These are phyloP conservation scores for Drosophila carrolli DNA, from an alignment of 1,140 invertebrate genomes.

Conservation along the genomic window DNA sequence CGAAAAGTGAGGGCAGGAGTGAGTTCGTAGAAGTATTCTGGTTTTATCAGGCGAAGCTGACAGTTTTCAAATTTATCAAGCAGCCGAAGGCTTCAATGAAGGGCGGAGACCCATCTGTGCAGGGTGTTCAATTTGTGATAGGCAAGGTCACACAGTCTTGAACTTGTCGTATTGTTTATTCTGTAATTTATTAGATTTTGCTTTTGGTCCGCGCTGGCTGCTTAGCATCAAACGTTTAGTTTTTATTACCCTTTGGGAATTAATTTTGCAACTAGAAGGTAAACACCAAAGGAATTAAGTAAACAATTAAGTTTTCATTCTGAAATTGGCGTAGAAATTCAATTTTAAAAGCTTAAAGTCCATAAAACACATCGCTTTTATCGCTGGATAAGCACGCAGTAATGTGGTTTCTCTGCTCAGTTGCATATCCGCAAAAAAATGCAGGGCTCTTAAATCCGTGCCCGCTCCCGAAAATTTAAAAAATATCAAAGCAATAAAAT, in stretches of 20 bases:
- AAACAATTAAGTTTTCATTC: constrained; percentile 66
- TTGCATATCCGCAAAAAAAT: constrained; percentile 18
- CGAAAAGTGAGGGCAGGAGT: constrained; percentile 13
- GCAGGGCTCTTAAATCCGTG: constrained; percentile 17
- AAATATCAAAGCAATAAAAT: constrained; percentile 58
- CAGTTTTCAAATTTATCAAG: constrained; percentile 80
- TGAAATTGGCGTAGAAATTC: constrained; percentile 36
- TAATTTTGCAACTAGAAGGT: constrained; percentile 38
- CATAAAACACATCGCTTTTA: constrained; percentile 60
- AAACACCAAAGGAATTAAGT: constrained; percentile 48
- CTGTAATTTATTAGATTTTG: constrained; percentile 60
- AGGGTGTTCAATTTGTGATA: constrained; percentile 39
- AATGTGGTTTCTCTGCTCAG: constrained; percentile 17
- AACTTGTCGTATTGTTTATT: constrained; percentile 51
- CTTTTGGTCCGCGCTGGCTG: neutral
- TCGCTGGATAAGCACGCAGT: constrained; percentile 37
- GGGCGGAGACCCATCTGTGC: constrained; percentile 45
- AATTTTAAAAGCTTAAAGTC: constrained; percentile 47
- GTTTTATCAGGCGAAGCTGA: constrained; percentile 66
- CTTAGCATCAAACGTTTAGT: constrained; percentile 31
- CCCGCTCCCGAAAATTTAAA: constrained; percentile 6
- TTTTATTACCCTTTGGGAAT: constrained; percentile 52
- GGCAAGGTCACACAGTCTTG: constrained; percentile 56
- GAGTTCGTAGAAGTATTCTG: constrained; percentile 28
- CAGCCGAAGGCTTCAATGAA: constrained; percentile 18